Evolutionary conservation across 2,113 vertebrate species (phyloP), one percentile per base, ranked within the genome.

Genomic region (Trochalopteron elliotii): DNA sequence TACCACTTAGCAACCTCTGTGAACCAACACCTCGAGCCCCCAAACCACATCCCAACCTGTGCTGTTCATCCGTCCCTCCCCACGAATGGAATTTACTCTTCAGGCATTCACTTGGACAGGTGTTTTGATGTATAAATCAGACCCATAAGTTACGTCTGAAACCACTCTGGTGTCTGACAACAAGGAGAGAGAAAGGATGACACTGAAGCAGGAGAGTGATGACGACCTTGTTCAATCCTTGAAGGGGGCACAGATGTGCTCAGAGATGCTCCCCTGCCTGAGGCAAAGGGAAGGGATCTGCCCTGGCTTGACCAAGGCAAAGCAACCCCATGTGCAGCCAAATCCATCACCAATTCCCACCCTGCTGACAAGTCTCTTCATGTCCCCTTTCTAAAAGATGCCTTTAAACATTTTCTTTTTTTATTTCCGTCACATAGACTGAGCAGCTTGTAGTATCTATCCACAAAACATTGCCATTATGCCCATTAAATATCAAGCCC

Each of bases 11-110:
- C 74, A 70, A 53, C 17, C 10, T 23, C 45, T 53, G 25, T 10
- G 59, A 61, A 20, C n/a, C 78, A 85, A 3, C 19, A 47, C 25
- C 45, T 53, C 23, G 3, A 28, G n/a, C 4, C 37, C 45, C 56
- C 9, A 56, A 83, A 61, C 8, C n/a, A 6, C 60, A 20, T 2
- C 1, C 0, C 42, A 45, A 45, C 0, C 0, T 18, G 6, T 27
- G 44, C 28, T 7, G 1, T 20, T 87, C 79, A 15, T 10, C 6
- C 0, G 0, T 8, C 65, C n/a, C 33, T 33, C 50, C 68, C 27
- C 33, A 11, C 10, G 19, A 47, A 4, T 1, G 44, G 64, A 85
- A 68, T 61, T 25, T 57, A 67, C 30, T 78, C 68, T 76, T 63
- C n/a, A 57, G 83, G 42, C 76, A 17, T 45, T 75, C 37, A 2